A percentile compares a stretch with the other conserved stretches of the same genome.
Conservation (phyloP, 2,113 vertebrate genomes). For the Heterochromis multidens region DNA sequence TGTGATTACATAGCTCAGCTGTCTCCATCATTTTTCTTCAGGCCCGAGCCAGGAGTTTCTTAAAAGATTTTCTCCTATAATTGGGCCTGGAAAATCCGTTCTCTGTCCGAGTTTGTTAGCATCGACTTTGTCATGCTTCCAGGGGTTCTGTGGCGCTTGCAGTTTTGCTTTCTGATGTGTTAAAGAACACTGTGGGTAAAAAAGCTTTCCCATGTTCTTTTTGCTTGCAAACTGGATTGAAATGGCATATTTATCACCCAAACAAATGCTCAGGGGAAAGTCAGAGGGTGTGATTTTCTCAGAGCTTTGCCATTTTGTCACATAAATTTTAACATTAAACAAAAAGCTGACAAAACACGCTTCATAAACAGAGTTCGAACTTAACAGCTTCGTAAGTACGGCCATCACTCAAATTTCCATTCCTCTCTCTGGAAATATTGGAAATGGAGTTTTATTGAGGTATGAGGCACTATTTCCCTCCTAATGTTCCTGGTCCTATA, state of each 20-base stretch:
- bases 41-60: constrained; percentile 46
- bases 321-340: constrained; percentile 10
- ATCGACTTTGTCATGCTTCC: constrained; percentile 52
- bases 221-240: constrained; percentile 16
- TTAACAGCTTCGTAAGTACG: constrained; percentile 3
- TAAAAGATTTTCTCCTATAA: constrained; percentile 69
- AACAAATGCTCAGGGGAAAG: constrained; percentile 12
- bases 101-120: constrained; percentile 64
- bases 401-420: constrained; percentile 8
- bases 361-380: neutral
- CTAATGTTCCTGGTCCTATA: neutral
- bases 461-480: neutral
- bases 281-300: constrained; percentile 21
- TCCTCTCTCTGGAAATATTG: neutral
- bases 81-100: constrained; percentile 62
- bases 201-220: constrained; percentile 29
- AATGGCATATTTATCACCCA: constrained; percentile 33
- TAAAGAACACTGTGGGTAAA: constrained; percentile 13
- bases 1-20: constrained; percentile 64
- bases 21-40: constrained; percentile 52
- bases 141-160: constrained; percentile 44
- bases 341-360: neutral
- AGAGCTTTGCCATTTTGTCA: constrained; percentile 9
- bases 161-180: constrained; percentile 44
- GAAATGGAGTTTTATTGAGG: constrained; percentile 25